Evolutionary conservation across 2,113 vertebrate genomes (phyloP).

Genomic region (Melanostigma gelatinosum): DNA sequence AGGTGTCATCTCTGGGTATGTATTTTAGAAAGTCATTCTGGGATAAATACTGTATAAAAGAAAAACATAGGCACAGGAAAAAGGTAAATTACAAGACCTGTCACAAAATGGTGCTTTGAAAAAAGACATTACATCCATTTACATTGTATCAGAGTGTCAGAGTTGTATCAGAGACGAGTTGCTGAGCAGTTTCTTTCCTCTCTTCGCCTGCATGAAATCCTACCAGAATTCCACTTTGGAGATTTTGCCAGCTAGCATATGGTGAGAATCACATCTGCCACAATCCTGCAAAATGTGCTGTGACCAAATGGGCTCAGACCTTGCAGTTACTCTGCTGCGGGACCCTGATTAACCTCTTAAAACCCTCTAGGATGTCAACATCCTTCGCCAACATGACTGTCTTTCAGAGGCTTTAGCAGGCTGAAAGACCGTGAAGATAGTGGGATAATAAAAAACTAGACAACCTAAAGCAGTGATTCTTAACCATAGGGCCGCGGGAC

Average conservation of each 20-base stretch:
- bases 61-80: background rate
- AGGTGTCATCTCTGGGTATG: slow-evolving; percentile 9
- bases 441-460: background rate
- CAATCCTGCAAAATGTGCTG: slow-evolving; percentile 46
- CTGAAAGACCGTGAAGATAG: background rate
- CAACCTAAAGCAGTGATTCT: too few relatives aligned
- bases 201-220: slow-evolving; percentile 52
- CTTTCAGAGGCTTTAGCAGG: background rate
- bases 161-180: slow-evolving; percentile 28
- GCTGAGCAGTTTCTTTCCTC: slow-evolving; percentile 33
- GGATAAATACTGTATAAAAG: background rate
- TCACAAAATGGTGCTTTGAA: slow-evolving; percentile 14
- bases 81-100: background rate
- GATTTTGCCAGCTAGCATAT: slow-evolving; percentile 52
- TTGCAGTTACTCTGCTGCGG: slow-evolving; percentile 41
- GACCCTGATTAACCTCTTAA: slow-evolving; percentile 45
- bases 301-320: slow-evolving; percentile 44
- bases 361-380: background rate
- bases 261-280: slow-evolving; percentile 40
- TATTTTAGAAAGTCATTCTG: slow-evolving; percentile 1
- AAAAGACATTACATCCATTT: background rate
- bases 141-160: background rate
- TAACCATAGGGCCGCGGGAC: too few relatives aligned
- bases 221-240: slow-evolving; percentile 52
- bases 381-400: background rate